Percentiles rank a stretch among this genome's conserved stretches.
Evolutionary conservation across 2,888 invertebrate genomes (phyloP).

Genomic region (Callyntrura sp.): DNA sequence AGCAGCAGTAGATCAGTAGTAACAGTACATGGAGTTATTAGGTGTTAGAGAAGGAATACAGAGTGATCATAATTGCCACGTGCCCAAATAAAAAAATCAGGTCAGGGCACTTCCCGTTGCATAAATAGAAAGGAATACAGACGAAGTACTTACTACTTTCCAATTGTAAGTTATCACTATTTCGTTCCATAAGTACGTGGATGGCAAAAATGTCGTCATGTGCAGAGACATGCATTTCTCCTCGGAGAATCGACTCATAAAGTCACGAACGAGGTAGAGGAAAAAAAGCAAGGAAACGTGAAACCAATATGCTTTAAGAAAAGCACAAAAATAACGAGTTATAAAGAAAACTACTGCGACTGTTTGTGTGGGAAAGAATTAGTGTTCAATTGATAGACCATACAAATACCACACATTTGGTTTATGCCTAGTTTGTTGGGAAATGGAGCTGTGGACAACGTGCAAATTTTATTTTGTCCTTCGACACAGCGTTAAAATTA

Average conservation of each 20-base stretch:
- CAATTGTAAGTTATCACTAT: neutral
- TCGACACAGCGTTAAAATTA: no score
- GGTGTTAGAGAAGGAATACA: neutral
- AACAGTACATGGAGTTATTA: neutral
- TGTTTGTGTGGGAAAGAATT: no score
- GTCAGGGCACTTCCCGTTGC: slow-evolving; percentile 11
- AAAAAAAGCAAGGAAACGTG: neutral
- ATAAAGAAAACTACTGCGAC: no score
- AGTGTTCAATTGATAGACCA: no score
- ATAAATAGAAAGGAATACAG: neutral
- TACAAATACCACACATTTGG: no score
- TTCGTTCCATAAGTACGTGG: neutral
- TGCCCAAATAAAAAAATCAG: slow-evolving; percentile 27
- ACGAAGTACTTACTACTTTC: neutral
- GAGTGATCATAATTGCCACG: slow-evolving; percentile 15
- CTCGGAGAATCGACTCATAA: neutral
- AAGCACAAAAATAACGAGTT: no score
- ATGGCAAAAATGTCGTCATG: neutral
- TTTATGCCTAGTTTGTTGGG: no score
- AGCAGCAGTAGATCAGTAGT: no score
- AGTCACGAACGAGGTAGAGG: neutral
- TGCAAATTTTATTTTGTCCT: no score
- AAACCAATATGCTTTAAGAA: neutral
- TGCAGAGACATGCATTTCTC: neutral
- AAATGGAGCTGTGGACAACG: no score